Percentiles rank a stretch among this genome's conserved stretches.
phyloP scores from a whole-genome alignment of 2,113 vertebrate species.

The Opisthocomus hoazin region DNA sequence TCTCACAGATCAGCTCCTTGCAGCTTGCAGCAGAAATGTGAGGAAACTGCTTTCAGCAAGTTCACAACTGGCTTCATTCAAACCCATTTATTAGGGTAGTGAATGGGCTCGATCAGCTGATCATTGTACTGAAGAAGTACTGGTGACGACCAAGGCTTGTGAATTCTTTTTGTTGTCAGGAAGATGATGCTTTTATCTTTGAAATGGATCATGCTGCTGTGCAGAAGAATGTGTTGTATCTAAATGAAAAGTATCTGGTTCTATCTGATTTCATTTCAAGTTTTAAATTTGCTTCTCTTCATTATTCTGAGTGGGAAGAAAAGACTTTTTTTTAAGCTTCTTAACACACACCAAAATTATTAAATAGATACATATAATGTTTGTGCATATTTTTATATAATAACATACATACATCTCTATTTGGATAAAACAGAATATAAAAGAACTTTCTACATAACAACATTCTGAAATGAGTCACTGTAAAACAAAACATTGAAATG shows the following conservation, averaged over 20 bases:
- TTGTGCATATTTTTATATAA: no score
- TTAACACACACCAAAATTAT: neutral
- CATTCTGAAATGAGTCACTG: neutral
- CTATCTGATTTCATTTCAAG: fast-evolving
- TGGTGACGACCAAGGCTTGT: neutral
- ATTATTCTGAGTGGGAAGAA: neutral
- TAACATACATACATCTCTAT: neutral
- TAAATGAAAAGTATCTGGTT: neutral
- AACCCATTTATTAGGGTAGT: neutral
- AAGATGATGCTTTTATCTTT: neutral
- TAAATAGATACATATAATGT: neutral
- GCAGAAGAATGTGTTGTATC: neutral
- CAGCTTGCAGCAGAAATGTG: neutral
- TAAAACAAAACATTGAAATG: neutral
- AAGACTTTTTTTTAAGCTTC: neutral
- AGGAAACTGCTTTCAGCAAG: neutral
- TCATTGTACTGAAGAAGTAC: neutral
- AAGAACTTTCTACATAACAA: neutral
- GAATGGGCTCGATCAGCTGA: neutral
- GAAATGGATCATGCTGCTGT: neutral
- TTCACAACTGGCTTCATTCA: neutral
- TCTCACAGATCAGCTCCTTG: neutral
- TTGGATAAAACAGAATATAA: neutral
- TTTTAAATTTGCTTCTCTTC: neutral
- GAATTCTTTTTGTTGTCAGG: neutral